A percentile compares a stretch with the other conserved stretches of the same genome.
Evolutionary conservation across 2,113 vertebrate species (phyloP).

Genomic region (Mobula birostris): DNA sequence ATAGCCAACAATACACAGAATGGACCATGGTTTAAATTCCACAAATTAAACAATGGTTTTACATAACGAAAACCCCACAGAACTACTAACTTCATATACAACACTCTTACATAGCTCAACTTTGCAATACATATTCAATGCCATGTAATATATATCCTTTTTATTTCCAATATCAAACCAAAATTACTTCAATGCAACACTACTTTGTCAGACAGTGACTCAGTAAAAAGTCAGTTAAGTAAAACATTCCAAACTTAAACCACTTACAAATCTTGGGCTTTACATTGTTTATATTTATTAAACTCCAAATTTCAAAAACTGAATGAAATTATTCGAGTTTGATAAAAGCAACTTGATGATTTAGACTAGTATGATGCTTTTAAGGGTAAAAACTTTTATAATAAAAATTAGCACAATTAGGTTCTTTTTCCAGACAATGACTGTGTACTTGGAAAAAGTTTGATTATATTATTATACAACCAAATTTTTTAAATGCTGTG

Average conservation of each 20-base stretch:
- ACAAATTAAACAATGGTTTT: slow-evolving; percentile 54
- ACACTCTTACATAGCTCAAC: slow-evolving; percentile 53
- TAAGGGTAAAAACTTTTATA: slow-evolving; percentile 41
- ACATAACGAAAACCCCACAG: slow-evolving; percentile 52
- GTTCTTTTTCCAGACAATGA: slow-evolving; percentile 6
- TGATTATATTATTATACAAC: slow-evolving; percentile 20
- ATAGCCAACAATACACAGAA: slow-evolving; percentile 61
- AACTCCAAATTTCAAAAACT: slow-evolving; percentile 36
- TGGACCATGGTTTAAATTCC: slow-evolving; percentile 51
- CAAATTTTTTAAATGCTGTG: slow-evolving; percentile 20
- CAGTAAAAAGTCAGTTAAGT: slow-evolving; percentile 51
- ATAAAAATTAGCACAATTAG: slow-evolving; percentile 40
- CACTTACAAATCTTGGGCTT: slow-evolving; percentile 41
- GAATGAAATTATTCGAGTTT: slow-evolving; percentile 36
- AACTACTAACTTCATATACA: slow-evolving; percentile 54
- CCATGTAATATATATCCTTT: slow-evolving; percentile 46
- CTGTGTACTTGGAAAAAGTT: slow-evolving; percentile 17
- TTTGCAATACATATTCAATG: slow-evolving; percentile 54
- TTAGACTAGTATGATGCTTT: slow-evolving; percentile 28
- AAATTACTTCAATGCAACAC: slow-evolving; percentile 44
- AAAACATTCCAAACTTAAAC: slow-evolving; percentile 49
- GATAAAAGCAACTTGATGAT: slow-evolving; percentile 36
- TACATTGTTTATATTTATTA: slow-evolving; percentile 26
- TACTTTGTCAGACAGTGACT: slow-evolving; percentile 48
- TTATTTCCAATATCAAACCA: slow-evolving; percentile 41